Percentiles rank a stretch among this genome's conserved stretches.
Conservation (phyloP, 92 coral and sea anemone species). For the Hydrozoanthus gracilis region DNA sequence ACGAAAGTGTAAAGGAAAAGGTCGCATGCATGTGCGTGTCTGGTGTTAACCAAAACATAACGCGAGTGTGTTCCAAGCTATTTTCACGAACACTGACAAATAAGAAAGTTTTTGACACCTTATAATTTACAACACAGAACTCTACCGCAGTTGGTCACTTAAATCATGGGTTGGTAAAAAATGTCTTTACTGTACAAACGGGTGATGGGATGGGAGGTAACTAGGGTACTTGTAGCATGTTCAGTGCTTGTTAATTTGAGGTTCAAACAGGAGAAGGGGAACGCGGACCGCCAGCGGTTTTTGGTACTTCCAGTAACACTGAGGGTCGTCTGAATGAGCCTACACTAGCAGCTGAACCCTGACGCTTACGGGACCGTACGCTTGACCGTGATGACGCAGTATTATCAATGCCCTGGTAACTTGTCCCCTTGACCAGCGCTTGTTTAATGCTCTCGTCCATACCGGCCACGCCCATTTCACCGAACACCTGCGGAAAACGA, state of each 20-base stretch:
- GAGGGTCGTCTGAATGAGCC: constrained; percentile 79
- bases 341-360: constrained; percentile 58
- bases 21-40: too few relatives aligned
- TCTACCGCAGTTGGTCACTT: too few relatives aligned
- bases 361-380: constrained; percentile 64
- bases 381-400: constrained; percentile 75
- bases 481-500: constrained; percentile 73
- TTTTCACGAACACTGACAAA: too few relatives aligned
- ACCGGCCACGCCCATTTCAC: constrained; percentile 95
- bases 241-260: neutral
- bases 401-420: constrained; percentile 84
- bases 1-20: too few relatives aligned
- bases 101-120: too few relatives aligned
- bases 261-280: constrained; percentile 78
- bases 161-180: too few relatives aligned
- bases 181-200: too few relatives aligned
- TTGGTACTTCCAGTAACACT: constrained; percentile 85
- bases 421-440: constrained; percentile 92
- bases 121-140: too few relatives aligned
- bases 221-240: too few relatives aligned
- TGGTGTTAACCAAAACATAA: too few relatives aligned
- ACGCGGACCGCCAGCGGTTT: constrained; percentile 64
- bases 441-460: constrained; percentile 96
- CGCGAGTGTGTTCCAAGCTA: too few relatives aligned
- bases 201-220: too few relatives aligned